Conservation (phyloP, 37 sponge, comb jelly and placozoan species). For the Tethya wilhelma region DNA sequence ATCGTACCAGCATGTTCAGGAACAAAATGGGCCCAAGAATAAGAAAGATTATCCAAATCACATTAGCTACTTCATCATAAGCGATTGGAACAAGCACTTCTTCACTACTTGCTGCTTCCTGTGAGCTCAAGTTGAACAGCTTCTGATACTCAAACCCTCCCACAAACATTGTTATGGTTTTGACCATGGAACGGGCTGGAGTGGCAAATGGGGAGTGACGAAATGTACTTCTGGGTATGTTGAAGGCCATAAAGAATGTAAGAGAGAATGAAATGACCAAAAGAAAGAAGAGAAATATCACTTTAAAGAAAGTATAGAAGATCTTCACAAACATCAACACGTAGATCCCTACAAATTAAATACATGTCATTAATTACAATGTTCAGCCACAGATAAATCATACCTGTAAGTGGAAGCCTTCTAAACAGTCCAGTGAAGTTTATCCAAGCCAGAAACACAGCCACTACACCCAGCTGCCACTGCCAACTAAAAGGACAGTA, state of each 20-base stretch:
- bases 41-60: slow-evolving; percentile 91
- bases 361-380: too few relatives aligned
- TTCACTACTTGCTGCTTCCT: slow-evolving; percentile 3
- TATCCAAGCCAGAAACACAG: too few relatives aligned
- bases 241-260: slow-evolving; percentile 90
- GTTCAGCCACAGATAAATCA: background rate
- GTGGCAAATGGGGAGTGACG: slow-evolving; percentile 57
- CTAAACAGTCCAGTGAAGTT: too few relatives aligned
- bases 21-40: slow-evolving; percentile 94
- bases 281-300: slow-evolving; percentile 74
- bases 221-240: slow-evolving; percentile 46
- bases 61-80: slow-evolving; percentile 40
- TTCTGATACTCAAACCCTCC: slow-evolving; percentile 95
- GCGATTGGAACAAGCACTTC: slow-evolving; percentile 52
- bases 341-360: slow-evolving; percentile 76
- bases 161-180: slow-evolving; percentile 89
- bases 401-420: too few relatives aligned
- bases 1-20: slow-evolving; percentile 93
- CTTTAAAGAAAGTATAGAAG: slow-evolving; percentile 83
- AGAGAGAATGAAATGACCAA: slow-evolving; percentile 90
- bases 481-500: too few relatives aligned
- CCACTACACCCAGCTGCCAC: too few relatives aligned
- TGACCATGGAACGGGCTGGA: slow-evolving; percentile 80
- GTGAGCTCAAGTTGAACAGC: slow-evolving; percentile 57
- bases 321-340: slow-evolving; percentile 96